These are phyloP conservation scores for Tetranychus urticae DNA, from an alignment of 1,140 invertebrate species.

Conservation along the genomic window DNA sequence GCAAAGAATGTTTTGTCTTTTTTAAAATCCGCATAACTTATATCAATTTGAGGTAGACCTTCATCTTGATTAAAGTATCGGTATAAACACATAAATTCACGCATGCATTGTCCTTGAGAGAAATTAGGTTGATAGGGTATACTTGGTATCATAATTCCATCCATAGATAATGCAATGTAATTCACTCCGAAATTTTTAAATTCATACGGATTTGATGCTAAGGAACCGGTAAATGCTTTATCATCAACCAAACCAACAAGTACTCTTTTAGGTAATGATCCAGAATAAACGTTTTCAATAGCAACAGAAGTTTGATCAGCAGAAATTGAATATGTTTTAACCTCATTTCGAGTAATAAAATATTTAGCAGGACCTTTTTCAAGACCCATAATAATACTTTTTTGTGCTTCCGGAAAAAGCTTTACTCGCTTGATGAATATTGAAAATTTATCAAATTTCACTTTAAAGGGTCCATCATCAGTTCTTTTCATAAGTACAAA, in stretches of 20 bases:
- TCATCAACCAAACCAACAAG: constrained; percentile 4
- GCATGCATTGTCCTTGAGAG: not conserved
- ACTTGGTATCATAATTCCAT: constrained; percentile 2
- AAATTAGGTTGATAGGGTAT: constrained; percentile 3
- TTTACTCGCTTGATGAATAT: not conserved
- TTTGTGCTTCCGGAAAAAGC: not conserved
- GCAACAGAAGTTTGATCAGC: not conserved
- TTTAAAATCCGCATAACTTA: not conserved
- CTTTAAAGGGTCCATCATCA: not conserved
- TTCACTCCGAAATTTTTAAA: constrained; percentile 4
- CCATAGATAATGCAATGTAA: constrained; percentile 1
- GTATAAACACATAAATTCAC: not conserved
- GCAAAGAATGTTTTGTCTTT: not conserved
- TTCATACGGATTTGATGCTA: constrained; percentile 1
- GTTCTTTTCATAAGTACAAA: too few species aligned
- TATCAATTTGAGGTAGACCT: not conserved
- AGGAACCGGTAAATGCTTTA: constrained; percentile 1
- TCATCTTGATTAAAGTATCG: not conserved
- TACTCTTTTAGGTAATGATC: constrained; percentile 1
- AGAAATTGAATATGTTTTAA: not conserved
- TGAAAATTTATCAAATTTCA: not conserved
- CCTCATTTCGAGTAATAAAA: not conserved
- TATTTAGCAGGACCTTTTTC: not conserved
- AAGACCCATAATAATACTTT: not conserved
- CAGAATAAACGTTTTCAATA: constrained; percentile 4